Evolutionary conservation across 1,140 invertebrate species (phyloP), one percentile per base, ranked within the genome.

Genomic region (Galendromus occidentalis): DNA sequence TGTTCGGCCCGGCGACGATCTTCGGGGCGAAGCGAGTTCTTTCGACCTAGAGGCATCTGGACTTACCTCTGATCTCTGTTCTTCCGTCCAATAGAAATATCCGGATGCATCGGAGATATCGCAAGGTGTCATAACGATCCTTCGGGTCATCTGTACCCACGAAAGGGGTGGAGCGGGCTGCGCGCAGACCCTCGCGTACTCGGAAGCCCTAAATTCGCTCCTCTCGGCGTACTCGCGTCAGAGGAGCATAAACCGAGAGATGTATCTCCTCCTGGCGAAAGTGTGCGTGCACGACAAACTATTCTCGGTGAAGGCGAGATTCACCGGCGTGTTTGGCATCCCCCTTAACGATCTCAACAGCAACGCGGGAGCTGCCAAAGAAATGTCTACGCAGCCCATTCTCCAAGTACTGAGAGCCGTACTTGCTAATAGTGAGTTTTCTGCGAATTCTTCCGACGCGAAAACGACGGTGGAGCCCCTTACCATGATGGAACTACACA

Each of bases 381-480:
- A 59, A 22, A 14, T 33, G 51, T 29, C 51, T 14, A 59, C 51
- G 33, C 51, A 59, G 51, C 22, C 51, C 51, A 59, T 59, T 33
- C 33, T 59, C 25, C 51, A 59, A 59, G 51, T 59, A 33, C 51
- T 59, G 25, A 25, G 51, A 2, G 22, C 22, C 25, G 51, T 59
- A 29, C 51, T 59, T 59, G 51, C 51, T 25, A 59, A 59, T 59
- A 59, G 51, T 59, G 33, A 59, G 51, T 59, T 25, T 59, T 25
- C 51, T 59, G 14, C 7, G 33, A n/a, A n/a, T n/a, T n/a, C n/a
- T n/a, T n/a, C n/a, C n/a, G n/a, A n/a, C n/a, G n/a, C n/a, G n/a
- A n/a, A n/a, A n/a, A n/a, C n/a, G 33, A 6, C 33, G 9, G 9
- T 39, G 4, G 4, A 14, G 7, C 4, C 45, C 17, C 4, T 28